Conservation (phyloP, 2,113 vertebrate genomes). For the Lates calcarifer region DNA sequence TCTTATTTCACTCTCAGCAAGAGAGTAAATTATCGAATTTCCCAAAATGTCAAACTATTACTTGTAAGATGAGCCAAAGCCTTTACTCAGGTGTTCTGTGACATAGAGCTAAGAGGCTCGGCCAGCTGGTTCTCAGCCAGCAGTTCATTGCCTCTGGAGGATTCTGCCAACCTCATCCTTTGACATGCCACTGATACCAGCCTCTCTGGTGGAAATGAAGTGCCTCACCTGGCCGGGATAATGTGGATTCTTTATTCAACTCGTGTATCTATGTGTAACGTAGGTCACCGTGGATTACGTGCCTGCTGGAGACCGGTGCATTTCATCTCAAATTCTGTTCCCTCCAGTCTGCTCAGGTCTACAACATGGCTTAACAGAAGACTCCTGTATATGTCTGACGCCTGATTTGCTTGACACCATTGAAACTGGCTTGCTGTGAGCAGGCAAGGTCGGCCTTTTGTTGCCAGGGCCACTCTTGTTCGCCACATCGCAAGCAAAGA, state of each 20-base stretch:
- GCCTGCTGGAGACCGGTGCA: background rate
- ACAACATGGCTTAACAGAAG: background rate
- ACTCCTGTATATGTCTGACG: too few species aligned
- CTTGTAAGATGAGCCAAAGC: background rate
- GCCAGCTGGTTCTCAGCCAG: constrained; percentile 15
- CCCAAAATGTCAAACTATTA: background rate
- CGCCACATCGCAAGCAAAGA: constrained; percentile 22
- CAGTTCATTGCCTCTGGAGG: constrained; percentile 8
- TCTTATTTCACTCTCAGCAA: background rate
- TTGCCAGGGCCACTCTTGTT: too few species aligned
- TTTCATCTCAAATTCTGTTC: background rate
- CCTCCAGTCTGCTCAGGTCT: background rate
- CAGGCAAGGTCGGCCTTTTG: too few species aligned
- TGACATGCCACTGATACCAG: constrained; percentile 2
- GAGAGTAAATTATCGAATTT: background rate
- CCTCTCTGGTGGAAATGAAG: background rate
- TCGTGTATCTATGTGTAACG: background rate
- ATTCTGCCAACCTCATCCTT: background rate
- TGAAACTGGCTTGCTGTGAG: too few species aligned
- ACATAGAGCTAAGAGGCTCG: background rate
- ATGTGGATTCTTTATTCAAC: background rate
- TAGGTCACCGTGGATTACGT: background rate
- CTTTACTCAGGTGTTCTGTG: background rate
- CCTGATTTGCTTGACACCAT: too few species aligned
- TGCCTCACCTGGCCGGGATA: background rate